Percentiles rank a stretch among this genome's conserved stretches.
Conservation (phyloP, 2,888 invertebrate genomes). For the Physocephala rufipes region DNA sequence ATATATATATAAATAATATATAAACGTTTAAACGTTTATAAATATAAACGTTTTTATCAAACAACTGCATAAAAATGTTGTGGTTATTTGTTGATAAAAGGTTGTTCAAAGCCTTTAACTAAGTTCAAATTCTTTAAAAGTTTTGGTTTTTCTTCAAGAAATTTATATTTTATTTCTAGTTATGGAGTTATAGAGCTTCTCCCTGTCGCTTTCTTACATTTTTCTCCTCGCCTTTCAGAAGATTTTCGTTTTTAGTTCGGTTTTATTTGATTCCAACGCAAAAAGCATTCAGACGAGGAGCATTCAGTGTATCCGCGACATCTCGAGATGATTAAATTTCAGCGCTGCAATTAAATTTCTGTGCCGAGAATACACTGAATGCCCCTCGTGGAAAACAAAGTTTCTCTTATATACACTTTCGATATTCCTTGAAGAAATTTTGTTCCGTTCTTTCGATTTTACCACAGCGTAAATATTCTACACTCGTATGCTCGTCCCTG, state of each 20-base stretch:
- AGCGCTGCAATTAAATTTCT: no score
- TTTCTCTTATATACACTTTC: background rate
- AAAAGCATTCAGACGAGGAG: no score
- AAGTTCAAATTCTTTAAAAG: slow-evolving; percentile 15
- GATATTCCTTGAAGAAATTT: no score
- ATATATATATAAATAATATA: no score
- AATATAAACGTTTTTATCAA: no score
- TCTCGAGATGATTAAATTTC: no score
- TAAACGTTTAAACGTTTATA: no score
- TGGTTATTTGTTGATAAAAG: slow-evolving; percentile 4
- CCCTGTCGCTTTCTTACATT: slow-evolving; percentile 3
- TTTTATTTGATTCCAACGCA: background rate
- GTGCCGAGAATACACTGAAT: no score
- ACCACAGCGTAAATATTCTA: background rate
- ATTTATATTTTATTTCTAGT: background rate
- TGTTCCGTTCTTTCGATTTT: no score
- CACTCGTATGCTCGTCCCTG: background rate
- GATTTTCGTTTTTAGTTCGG: no score
- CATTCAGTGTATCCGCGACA: no score
- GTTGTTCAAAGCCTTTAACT: slow-evolving; percentile 6
- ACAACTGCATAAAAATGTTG: slow-evolving; percentile 1
- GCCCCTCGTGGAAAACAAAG: no score
- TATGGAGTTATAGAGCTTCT: background rate
- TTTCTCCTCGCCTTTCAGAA: slow-evolving; percentile 21
- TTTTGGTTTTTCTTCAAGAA: background rate